Base-by-base conservation (phyloP, 23 tunicate species). In the Corella eumyota region DNA sequence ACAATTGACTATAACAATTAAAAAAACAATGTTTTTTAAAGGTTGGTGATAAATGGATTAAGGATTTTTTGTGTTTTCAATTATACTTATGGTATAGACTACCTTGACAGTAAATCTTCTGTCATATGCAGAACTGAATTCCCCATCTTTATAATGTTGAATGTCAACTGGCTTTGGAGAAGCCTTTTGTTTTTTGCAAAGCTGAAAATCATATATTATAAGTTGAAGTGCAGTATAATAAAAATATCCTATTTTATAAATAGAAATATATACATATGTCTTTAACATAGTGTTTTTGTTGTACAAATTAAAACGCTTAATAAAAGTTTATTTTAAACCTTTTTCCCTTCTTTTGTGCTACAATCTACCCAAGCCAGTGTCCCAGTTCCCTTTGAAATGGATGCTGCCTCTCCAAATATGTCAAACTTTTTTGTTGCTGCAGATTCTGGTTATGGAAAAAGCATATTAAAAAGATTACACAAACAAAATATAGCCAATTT, bases 91-190 rank as follows among this genome's bases (percentile, higher is more conserved):
- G 11, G 15, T 11, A 40, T 11, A 9, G 48, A 40, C 1, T 27
- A 88, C 96, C 77, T 74, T 73, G 3, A 88, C 96, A 2, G 96
- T 34, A 48, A 69, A 79, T 53, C 65, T 88, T 60, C 96, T 53
- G 6, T 88, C 96, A 78, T 88, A 88, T 36, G 33, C 53, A 19
- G 96, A 57, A 73, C 96, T 78, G 49, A 66, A 79, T 67, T 88
- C 96, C 25, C 96, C 96, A 62, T 88, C 96, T 67, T 88, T 88
- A 55, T 63, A 88, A 67, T 88, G 96, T 58, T 73, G 83, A 9
- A 72, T 32, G 25, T 57, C 61, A 0, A 68, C 55, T 3, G 85
- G 85, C 45, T 57, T 54, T 5, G 87, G 81, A 1, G 65, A 59
- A 6, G 64, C 81, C 56, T 88, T 88, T 49, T 88, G 83, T 68